Evolutionary conservation across 1,140 invertebrate species (phyloP), one percentile per base, ranked within the genome.

Genomic region (Aricia agestis): DNA sequence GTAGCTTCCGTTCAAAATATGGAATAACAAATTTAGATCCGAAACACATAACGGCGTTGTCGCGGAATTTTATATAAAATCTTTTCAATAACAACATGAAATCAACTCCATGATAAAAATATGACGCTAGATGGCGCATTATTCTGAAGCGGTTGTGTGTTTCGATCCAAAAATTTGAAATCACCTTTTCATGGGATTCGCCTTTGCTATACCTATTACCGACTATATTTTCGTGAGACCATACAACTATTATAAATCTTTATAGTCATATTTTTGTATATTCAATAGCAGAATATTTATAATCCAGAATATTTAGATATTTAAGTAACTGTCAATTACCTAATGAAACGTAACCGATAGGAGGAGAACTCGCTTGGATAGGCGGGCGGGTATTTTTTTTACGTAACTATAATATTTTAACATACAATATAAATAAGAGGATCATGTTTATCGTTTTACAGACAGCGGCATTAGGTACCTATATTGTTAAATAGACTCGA

Each of bases 361-460:
- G 42, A 70, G 42, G 42, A 13, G 3, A 52, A 52, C 45, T 52
- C 45, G 45, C 45, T 0, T 52, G 19, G 69, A 71, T 73, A 67
- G 61, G 76, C 76, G 76, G 76, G 76, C 76, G 70, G 75, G 76
- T 78, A 78, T 78, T 78, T 78, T 78, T 52, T 57, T 66, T n/a
- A 71, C 18, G 57, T 41, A 19, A 66, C 45, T 66, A 36, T 31
- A 41, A 52, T 63, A 63, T 63, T 63, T 63, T 19, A n/a, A 19
- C n/a, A 19, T 59, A 25, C 59, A 19, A 63, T 59, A 63, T 36
- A 15, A 36, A 61, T 36, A 69, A 52, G 36, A 42, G 17, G 25
- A 52, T 25, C 59, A 25, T 63, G 25, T 63, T 63, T 63, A 63
- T 63, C 18, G 58, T 63, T 63, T 63, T 19, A 63, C 31, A 63